Percentiles rank a stretch among this genome's conserved stretches.
Evolutionary conservation across 2,113 vertebrate genomes (phyloP).

Genomic region (Edolisoma coerulescens): DNA sequence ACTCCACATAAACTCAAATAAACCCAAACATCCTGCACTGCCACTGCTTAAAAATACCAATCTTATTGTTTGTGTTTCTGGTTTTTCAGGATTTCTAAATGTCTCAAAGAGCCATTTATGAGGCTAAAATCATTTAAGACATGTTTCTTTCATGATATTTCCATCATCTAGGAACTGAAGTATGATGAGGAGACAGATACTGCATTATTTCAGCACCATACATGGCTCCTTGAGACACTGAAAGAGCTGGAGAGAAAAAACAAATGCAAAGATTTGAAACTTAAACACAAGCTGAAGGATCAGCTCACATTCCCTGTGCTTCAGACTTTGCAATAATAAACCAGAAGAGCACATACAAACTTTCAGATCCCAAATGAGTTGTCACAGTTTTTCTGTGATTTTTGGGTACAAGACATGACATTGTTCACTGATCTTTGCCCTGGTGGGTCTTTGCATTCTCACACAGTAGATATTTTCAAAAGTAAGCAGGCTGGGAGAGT

Average conservation of each 20-base stretch:
- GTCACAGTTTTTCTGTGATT: background rate
- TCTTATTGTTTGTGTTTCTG: background rate
- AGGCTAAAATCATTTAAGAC: background rate
- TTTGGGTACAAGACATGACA: background rate
- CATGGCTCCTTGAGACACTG: background rate
- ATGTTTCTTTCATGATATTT: background rate
- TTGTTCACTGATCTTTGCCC: background rate
- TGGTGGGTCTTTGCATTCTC: background rate
- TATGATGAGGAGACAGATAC: background rate
- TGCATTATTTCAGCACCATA: background rate
- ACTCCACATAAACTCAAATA: background rate
- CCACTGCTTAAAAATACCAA: background rate
- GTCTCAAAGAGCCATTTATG: slow-evolving; percentile 1
- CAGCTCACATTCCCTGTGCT: background rate
- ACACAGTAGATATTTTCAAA: background rate
- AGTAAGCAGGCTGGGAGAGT: background rate
- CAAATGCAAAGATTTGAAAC: background rate
- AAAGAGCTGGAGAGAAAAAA: background rate
- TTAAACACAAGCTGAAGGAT: background rate
- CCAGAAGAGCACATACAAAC: background rate
- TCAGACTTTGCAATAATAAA: slow-evolving; percentile 37
- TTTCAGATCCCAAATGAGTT: background rate
- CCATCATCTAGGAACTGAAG: background rate
- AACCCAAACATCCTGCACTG: background rate
- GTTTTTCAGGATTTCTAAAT: background rate